Evolutionary conservation across 1,140 invertebrate genomes (phyloP).

Genomic region (Drosophila murphyi): DNA sequence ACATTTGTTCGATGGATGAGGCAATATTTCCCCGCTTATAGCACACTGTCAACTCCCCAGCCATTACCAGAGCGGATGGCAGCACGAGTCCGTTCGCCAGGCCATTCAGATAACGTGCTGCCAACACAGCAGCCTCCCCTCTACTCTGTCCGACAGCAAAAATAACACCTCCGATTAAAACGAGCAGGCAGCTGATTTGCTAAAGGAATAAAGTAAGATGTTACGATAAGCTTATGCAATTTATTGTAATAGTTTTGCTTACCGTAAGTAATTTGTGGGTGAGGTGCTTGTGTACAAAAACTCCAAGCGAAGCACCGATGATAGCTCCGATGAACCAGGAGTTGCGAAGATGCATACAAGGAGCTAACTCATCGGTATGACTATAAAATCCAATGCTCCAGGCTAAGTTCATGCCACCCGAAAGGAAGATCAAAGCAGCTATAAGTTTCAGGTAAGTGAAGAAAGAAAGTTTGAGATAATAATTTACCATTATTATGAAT

Average conservation of each 20-base stretch:
- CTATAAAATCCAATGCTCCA: conserved; percentile 68
- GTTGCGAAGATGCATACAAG: conserved; percentile 46
- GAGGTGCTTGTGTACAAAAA: conserved; percentile 20
- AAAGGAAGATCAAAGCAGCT: conserved; percentile 64
- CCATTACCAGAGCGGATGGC: conserved; percentile 54
- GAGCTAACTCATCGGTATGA: conserved; percentile 26
- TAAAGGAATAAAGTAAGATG: neutral
- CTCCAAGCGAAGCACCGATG: conserved; percentile 41
- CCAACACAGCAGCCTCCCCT: conserved; percentile 42
- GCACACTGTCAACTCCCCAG: conserved; percentile 58
- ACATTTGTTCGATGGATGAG: conserved; percentile 56
- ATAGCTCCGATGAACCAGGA: conserved; percentile 67
- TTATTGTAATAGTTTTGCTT: neutral
- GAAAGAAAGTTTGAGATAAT: neutral
- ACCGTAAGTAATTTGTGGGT: conserved; percentile 61
- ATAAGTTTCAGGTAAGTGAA: neutral
- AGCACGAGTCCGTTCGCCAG: conserved; percentile 62
- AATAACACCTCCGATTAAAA: conserved; percentile 51
- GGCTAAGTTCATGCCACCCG: conserved; percentile 70
- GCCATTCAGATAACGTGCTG: conserved; percentile 61
- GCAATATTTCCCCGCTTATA: conserved; percentile 59
- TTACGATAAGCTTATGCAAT: neutral
- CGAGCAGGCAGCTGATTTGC: conserved; percentile 55
- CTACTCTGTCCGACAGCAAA: conserved; percentile 19
- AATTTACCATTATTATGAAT: too few relatives aligned